A percentile compares a stretch with the other conserved stretches of the same genome.
phyloP scores from a whole-genome alignment of 2,888 invertebrate genomes.

The Fragum whitleyi region DNA sequence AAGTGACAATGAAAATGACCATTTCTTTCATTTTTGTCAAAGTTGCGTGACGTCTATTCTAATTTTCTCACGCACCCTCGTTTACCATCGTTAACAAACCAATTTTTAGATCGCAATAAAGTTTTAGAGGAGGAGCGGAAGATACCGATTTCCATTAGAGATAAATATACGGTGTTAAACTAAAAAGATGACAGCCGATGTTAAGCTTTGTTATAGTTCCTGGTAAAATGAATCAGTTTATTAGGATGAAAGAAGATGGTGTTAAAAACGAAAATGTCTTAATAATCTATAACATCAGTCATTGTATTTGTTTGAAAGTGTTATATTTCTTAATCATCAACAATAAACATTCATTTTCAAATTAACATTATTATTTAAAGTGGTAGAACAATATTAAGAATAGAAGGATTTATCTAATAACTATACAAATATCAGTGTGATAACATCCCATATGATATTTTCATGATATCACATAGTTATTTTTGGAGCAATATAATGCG shows the following conservation, averaged over 20 bases:
- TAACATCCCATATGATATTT: too few species aligned
- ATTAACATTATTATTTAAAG: too few species aligned
- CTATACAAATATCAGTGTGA: too few species aligned
- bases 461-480: too few species aligned
- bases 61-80: background rate
- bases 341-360: background rate
- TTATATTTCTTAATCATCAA: background rate
- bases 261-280: background rate
- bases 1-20: background rate
- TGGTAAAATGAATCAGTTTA: too few species aligned
- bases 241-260: background rate
- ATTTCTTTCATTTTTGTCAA: background rate
- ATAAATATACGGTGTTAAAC: background rate
- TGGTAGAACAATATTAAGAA: too few species aligned
- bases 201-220: background rate
- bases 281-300: background rate
- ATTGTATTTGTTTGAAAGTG: background rate
- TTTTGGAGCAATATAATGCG: too few species aligned
- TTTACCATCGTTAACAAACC: background rate
- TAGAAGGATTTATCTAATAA: too few species aligned
- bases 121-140: background rate
- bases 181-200: background rate
- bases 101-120: background rate
- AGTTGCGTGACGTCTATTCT: background rate
- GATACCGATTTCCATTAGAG: background rate